Base-by-base conservation (phyloP, 2,113 vertebrate species). In the Antigone vipio region DNA sequence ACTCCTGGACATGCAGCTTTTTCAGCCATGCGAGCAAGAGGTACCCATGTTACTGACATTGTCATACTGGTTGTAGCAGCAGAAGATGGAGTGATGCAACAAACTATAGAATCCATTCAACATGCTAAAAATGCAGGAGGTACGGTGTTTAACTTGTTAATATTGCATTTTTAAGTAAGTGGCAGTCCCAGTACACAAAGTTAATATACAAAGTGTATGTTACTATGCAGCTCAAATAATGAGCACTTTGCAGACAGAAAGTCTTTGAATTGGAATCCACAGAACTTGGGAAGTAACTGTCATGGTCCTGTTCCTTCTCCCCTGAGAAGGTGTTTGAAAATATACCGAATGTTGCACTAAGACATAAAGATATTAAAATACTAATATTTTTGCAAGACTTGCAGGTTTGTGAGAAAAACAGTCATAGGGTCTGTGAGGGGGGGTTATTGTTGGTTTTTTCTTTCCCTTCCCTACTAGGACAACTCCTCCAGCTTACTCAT, bases 1-100 rank as follows among this genome's bases (percentile, higher is more conserved):
- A 99, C 99, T 12, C 99, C 99, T 5, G 99, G 99, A 27, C 99
- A 99, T 13, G 99, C 99, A 17, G 99, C 99, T 35, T 99, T 99
- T 71, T 99, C 99, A 88, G 98, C 99, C 89, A 99, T 99, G 98
- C 97, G 99, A 80, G 99, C 98, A 2, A 98, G 99, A 29, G 99
- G 99, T 22, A 98, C 99, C 67, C 89, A 97, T 3, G 98, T 99
- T 91, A 99, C 99, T 0, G 99, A 99, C 97, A 99, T 99, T 1
- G 92, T 99, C 44, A 96, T 99, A 60, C 95, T 99, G 93, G 99
- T 99, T 45, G 98, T 99, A 63, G 99, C 99, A 1, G 99, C 99
- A 8, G 99, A 99, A 79, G 99, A 99, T 8, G 99, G 99, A 11
- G 99, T 99, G n/a, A 99, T 99, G 99, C 98, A 98, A 35, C 99